phyloP scores from a whole-genome alignment of 2,797 vertebrate species.

The Danio aesculapii region DNA sequence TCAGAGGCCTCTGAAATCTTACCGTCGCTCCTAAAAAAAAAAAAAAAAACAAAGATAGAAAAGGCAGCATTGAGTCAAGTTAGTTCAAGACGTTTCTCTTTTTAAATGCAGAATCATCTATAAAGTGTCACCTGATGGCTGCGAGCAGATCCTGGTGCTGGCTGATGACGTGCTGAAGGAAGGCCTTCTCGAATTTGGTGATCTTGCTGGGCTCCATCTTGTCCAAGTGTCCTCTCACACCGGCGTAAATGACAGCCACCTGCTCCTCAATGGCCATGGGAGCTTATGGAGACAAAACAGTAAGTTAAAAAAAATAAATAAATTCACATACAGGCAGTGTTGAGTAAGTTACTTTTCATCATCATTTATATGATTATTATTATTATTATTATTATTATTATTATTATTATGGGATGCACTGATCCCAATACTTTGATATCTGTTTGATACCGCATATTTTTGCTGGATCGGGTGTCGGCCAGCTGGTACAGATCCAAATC shows the following conservation, averaged over 20 bases:
- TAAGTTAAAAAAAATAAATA: neutral
- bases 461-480: too few species aligned
- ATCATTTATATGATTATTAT: too few species aligned
- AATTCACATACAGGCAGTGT: too few species aligned
- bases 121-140: conserved; percentile 82
- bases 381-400: too few species aligned
- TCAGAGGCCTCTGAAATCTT: conserved; percentile 90
- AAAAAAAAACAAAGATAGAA: neutral
- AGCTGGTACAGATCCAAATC: too few species aligned
- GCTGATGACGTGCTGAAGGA: conserved; percentile 91
- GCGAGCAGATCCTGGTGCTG: conserved; percentile 90
- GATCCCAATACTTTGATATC: too few species aligned
- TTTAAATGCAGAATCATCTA: neutral
- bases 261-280: conserved; percentile 99
- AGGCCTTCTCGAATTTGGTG: conserved; percentile 94
- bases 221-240: conserved; percentile 95
- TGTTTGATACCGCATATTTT: too few species aligned
- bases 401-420: too few species aligned
- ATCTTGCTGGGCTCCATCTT: conserved; percentile 99
- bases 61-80: neutral
- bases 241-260: conserved; percentile 96
- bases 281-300: conserved; percentile 67
- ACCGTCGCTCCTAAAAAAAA: conserved; percentile 87
- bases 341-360: too few species aligned
- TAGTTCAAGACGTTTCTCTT: too few species aligned